Conservation (phyloP, 2,797 vertebrate species). For the Myiothlypis coronata region DNA sequence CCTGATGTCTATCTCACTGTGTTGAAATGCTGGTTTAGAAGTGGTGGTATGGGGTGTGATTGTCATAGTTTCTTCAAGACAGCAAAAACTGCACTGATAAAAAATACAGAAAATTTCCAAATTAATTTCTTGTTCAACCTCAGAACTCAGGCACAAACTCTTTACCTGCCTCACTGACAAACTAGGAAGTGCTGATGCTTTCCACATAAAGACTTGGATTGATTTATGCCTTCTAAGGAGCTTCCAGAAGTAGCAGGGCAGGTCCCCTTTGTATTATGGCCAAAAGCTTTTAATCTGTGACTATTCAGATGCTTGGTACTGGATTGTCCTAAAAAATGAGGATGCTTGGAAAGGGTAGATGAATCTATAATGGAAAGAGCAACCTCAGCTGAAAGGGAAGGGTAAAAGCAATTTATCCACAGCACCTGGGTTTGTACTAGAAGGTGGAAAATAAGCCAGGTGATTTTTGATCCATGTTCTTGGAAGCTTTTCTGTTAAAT, state of each 20-base stretch:
- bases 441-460: neutral
- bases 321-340: neutral
- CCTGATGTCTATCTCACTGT: neutral
- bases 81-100: neutral
- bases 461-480: neutral
- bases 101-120: neutral
- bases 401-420: neutral
- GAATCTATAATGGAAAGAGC: neutral
- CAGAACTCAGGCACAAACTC: neutral
- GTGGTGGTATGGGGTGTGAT: rapidly evolving
- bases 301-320: neutral
- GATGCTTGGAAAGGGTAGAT: neutral
- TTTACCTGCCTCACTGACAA: neutral
- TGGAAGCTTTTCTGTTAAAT: neutral
- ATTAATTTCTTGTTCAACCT: neutral
- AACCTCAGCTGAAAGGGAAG: neutral
- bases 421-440: neutral
- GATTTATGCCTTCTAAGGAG: neutral
- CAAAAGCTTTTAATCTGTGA: neutral
- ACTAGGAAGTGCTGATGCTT: neutral
- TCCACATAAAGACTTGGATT: neutral
- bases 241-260: neutral
- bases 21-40: neutral
- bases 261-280: neutral
- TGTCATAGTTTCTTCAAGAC: neutral